A percentile compares a stretch with the other conserved stretches of the same genome.
These are phyloP conservation scores for Pteropus alecto DNA, from an alignment of 2,113 vertebrate species.

Conservation along the genomic window DNA sequence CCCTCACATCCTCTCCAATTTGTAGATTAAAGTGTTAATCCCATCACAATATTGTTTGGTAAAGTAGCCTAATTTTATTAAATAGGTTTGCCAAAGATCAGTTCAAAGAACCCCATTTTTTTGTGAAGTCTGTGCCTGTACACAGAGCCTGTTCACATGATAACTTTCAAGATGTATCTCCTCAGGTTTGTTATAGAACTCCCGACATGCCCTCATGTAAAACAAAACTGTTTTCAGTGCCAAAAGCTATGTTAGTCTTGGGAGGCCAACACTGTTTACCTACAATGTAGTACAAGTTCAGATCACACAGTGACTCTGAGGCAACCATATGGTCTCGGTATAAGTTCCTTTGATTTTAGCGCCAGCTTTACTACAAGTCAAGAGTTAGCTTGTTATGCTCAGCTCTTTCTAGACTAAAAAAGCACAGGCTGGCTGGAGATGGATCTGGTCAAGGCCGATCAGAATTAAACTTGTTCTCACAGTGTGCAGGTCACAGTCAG, in stretches of 20 bases:
- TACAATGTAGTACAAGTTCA: neutral
- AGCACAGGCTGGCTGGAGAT: neutral
- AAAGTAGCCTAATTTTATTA: neutral
- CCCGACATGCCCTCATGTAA: neutral
- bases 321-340: neutral
- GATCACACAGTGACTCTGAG: neutral
- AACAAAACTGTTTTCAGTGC: neutral
- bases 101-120: neutral
- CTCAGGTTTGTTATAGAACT: neutral
- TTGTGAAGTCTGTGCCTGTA: neutral
- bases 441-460: neutral
- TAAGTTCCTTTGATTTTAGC: neutral
- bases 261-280: neutral
- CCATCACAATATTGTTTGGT: neutral
- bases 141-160: neutral
- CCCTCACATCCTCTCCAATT: neutral
- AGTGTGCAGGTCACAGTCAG: neutral
- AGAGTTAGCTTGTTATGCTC: neutral
- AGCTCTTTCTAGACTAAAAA: neutral
- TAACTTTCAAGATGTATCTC: neutral
- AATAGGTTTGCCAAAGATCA: neutral
- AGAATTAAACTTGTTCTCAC: neutral
- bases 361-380: neutral
- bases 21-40: neutral
- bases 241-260: neutral